A percentile compares a stretch with the other conserved stretches of the same genome.
phyloP scores from a whole-genome alignment of 2,888 invertebrate species.

The Spatulosminthurus flaviceps region DNA sequence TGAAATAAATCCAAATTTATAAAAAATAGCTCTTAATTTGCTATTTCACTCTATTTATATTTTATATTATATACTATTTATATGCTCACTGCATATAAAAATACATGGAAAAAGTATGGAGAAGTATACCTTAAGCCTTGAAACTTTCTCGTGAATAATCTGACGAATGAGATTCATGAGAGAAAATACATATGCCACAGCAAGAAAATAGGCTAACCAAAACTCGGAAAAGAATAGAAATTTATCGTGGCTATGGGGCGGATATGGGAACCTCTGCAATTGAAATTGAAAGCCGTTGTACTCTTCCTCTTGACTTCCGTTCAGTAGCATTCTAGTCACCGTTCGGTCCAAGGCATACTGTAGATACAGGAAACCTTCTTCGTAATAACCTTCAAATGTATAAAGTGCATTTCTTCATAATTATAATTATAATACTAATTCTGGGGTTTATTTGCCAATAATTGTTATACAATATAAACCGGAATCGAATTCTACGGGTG shows the following conservation, averaged over 20 bases:
- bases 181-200: slow-evolving; percentile 75
- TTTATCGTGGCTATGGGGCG: slow-evolving; percentile 75
- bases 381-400: slow-evolving; percentile 69
- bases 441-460: background rate
- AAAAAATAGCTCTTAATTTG: background rate
- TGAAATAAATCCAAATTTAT: background rate
- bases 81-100: background rate
- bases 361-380: slow-evolving; percentile 75
- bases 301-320: slow-evolving; percentile 15
- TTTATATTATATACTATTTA: background rate
- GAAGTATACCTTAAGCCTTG: slow-evolving; percentile 74
- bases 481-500: background rate
- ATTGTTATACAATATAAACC: background rate
- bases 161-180: slow-evolving; percentile 80
- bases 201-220: slow-evolving; percentile 54
- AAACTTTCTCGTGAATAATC: slow-evolving; percentile 79
- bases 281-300: slow-evolving; percentile 45
- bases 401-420: too few species aligned
- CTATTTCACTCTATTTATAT: background rate
- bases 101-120: background rate
- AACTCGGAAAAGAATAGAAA: slow-evolving; percentile 66
- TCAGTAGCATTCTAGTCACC: slow-evolving; percentile 62
- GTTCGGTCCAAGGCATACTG: slow-evolving; percentile 72
- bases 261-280: slow-evolving; percentile 73
- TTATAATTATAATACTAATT: too few species aligned